phyloP scores from a whole-genome alignment of 2,113 vertebrate species.

The Hyaena hyaena region DNA sequence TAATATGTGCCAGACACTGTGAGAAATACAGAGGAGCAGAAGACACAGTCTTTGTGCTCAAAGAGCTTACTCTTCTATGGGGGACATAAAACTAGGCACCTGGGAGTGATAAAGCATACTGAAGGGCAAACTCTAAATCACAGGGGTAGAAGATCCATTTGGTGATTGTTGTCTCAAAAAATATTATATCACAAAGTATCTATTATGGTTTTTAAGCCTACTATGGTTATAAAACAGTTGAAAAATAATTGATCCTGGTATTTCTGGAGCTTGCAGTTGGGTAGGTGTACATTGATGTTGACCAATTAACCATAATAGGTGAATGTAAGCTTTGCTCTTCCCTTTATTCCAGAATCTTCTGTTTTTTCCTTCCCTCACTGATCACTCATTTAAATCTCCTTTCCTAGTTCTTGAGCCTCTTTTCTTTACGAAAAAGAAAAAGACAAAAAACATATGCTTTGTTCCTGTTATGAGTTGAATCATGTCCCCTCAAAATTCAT shows the following conservation, averaged over 20 bases:
- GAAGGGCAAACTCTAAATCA: background rate
- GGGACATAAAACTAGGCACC: background rate
- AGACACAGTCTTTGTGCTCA: background rate
- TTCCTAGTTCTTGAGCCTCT: background rate
- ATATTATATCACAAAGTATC: background rate
- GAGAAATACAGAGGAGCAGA: background rate
- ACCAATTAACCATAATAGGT: background rate
- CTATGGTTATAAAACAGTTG: background rate
- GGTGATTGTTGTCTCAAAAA: background rate
- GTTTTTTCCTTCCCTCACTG: background rate
- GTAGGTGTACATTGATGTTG: background rate
- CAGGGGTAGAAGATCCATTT: background rate
- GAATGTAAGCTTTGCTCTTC: background rate
- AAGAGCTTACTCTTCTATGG: background rate
- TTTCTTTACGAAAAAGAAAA: background rate
- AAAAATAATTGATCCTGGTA: background rate
- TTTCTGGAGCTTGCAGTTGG: background rate
- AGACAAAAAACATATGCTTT: background rate
- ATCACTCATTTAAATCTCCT: background rate
- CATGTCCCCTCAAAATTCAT: background rate
- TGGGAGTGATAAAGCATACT: background rate
- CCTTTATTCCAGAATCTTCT: background rate
- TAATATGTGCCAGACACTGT: background rate
- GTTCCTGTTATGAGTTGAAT: background rate
- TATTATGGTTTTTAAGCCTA: background rate